A percentile compares a stretch with the other conserved stretches of the same genome.
These are phyloP conservation scores for Cydia strobilella DNA, from an alignment of 1,140 invertebrate species.

Conservation along the genomic window DNA sequence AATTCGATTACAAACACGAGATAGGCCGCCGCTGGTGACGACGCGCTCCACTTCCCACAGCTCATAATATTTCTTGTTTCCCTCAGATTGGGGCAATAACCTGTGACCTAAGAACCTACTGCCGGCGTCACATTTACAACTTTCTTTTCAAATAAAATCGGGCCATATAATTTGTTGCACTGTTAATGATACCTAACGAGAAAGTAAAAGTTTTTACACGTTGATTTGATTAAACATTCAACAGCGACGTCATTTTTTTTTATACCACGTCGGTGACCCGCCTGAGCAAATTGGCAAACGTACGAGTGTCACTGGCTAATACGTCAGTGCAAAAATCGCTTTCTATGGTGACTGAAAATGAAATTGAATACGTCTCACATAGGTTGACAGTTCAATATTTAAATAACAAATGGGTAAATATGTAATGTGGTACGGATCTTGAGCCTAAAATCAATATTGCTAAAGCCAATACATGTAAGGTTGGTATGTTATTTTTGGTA, in stretches of 20 bases:
- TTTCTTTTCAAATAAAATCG: conserved; percentile 26
- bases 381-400: conserved; percentile 50
- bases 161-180: conserved; percentile 28
- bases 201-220: conserved; percentile 27
- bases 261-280: too few species aligned
- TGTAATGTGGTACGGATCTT: conserved; percentile 40
- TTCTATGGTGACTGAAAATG: conserved; percentile 50
- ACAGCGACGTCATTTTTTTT: not conserved
- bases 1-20: conserved; percentile 33
- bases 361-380: conserved; percentile 47
- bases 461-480: conserved; percentile 41
- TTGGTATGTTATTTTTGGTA: conserved; percentile 18
- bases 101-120: conserved; percentile 63
- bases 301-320: not conserved
- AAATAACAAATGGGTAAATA: conserved; percentile 55
- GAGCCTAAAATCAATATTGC: conserved; percentile 50
- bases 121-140: conserved; percentile 29
- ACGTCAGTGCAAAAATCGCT: conserved; percentile 38
- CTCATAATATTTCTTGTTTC: conserved; percentile 63
- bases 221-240: conserved; percentile 27
- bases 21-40: conserved; percentile 39
- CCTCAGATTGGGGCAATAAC: conserved; percentile 60
- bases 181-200: conserved; percentile 30
- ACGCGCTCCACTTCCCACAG: conserved; percentile 69
- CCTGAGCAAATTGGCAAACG: conserved; percentile 17